A percentile compares a stretch with the other conserved stretches of the same genome.
These are phyloP conservation scores for Ophion ventricosus DNA, from an alignment of 2,888 invertebrate species.

Conservation along the genomic window DNA sequence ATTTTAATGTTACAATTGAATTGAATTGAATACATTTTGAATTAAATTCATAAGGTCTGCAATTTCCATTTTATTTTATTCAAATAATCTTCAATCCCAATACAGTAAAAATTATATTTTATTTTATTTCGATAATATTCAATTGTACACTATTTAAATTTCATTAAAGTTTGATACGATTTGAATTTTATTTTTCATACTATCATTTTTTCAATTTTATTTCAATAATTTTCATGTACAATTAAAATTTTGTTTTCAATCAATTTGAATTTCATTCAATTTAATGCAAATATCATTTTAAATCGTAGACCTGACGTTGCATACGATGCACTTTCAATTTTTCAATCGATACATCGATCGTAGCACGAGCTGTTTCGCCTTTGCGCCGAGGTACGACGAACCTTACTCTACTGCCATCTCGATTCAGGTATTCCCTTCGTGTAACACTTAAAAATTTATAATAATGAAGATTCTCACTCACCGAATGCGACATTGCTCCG, in stretches of 20 bases:
- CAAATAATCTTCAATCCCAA: no score
- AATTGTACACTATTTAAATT: no score
- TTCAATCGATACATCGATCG: neutral
- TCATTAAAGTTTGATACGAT: no score
- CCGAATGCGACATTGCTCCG: conserved; percentile 42
- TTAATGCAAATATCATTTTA: neutral
- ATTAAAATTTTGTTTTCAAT: neutral
- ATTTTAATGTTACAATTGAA: no score
- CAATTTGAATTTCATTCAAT: no score
- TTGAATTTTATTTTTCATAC: no score
- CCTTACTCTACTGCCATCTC: conserved; percentile 77
- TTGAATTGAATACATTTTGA: no score
- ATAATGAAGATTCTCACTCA: conserved; percentile 59
- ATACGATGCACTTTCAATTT: neutral
- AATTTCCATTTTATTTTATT: no score
- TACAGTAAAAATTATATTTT: no score
- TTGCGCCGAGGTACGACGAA: conserved; percentile 68
- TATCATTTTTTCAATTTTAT: neutral
- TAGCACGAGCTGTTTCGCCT: conserved; percentile 51
- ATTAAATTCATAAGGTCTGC: no score
- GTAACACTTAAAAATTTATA: conserved; percentile 65
- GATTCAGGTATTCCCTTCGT: conserved; percentile 68
- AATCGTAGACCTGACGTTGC: neutral
- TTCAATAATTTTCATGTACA: neutral
- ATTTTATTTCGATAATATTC: no score